Evolutionary conservation across 2,797 vertebrate genomes (phyloP).

Genomic region (Betta splendens): DNA sequence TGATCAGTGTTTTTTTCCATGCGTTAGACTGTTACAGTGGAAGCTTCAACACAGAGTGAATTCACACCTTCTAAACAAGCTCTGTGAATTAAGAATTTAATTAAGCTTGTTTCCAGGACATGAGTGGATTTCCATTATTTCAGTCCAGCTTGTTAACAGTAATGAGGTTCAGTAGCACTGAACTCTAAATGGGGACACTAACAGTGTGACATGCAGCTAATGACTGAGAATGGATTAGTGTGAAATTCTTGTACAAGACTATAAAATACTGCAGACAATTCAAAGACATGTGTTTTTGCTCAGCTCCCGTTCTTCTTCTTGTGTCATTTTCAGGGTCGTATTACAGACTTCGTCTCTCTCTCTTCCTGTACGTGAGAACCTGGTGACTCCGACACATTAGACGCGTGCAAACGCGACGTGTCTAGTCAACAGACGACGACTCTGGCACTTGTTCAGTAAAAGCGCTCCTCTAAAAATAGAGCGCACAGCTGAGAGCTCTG

Average conservation of each 20-base stretch:
- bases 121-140: conserved; percentile 60
- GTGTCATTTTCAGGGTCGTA: background rate
- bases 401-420: conserved; percentile 35
- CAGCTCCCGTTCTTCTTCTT: no score
- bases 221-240: background rate
- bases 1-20: conserved; percentile 35
- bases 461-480: conserved; percentile 73
- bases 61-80: conserved; percentile 55
- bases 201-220: background rate
- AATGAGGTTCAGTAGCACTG: conserved; percentile 33
- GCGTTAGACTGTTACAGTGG: conserved; percentile 26
- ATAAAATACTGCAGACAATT: background rate
- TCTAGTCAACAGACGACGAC: conserved; percentile 56
- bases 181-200: background rate
- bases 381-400: conserved; percentile 12
- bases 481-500: conserved; percentile 69
- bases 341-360: background rate
- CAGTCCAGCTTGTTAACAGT: conserved; percentile 62
- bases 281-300: background rate
- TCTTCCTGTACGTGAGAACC: conserved; percentile 2
- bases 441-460: conserved; percentile 64
- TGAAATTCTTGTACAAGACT: background rate
- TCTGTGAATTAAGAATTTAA: conserved; percentile 70
- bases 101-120: conserved; percentile 59
- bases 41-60: conserved; percentile 55